phyloP scores from a whole-genome alignment of 2,113 vertebrate species.

The Mustela lutreola region DNA sequence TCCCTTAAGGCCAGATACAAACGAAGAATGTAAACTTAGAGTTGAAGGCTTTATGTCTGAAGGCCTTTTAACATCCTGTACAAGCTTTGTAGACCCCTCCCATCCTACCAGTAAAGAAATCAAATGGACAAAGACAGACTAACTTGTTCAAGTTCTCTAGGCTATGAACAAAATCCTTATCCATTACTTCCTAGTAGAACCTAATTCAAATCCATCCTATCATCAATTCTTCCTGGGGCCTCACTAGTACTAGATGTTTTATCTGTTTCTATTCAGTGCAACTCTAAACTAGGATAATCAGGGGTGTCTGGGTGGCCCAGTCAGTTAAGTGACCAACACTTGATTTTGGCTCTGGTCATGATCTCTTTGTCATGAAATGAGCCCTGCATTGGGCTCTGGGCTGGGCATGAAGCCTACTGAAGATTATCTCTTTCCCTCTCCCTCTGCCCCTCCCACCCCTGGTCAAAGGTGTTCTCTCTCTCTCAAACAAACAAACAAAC shows the following conservation, averaged over 20 bases:
- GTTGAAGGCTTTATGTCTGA: not conserved
- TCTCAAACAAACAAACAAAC: no score
- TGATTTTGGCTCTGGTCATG: not conserved
- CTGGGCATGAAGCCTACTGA: not conserved
- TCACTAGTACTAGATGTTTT: no score
- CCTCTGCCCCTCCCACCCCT: not conserved
- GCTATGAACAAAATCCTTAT: not conserved
- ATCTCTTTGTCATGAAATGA: not conserved
- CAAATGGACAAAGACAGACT: not conserved
- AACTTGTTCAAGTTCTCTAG: not conserved
- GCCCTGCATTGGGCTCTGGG: not conserved
- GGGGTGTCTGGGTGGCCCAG: not conserved
- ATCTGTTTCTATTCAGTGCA: not conserved
- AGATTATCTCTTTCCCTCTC: not conserved
- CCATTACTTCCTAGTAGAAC: not conserved
- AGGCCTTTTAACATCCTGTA: not conserved
- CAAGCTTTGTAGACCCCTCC: not conserved
- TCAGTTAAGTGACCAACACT: not conserved
- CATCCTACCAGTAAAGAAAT: not conserved
- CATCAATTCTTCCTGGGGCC: not conserved
- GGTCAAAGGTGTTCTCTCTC: not conserved
- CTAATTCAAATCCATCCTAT: not conserved
- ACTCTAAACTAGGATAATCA: not conserved
- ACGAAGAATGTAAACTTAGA: not conserved
- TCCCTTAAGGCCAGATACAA: not conserved